Evolutionary conservation across 2,797 vertebrate genomes (phyloP), one percentile per base, ranked within the genome.

Genomic region (Triplophysa yarkandensis): DNA sequence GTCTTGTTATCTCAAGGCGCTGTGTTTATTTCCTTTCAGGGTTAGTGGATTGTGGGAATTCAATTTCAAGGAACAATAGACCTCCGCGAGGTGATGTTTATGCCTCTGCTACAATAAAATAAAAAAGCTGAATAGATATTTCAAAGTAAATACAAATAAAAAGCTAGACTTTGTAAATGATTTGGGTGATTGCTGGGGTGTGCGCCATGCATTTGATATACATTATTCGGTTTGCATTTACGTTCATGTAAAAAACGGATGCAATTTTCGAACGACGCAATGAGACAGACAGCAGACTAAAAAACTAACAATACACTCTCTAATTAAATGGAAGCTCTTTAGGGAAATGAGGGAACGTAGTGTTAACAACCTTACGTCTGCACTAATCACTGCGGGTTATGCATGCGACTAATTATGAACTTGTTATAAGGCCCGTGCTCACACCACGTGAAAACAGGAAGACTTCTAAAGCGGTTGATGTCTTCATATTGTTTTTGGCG

Each of bases 251-350:
- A 79, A n/a, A 76, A 82, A 84, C 83, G 77, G 79, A 83, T 58
- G 67, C 71, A 54, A 78, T 84, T 84, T 82, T 79, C 46, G 25
- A 79, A 77, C 58, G 62, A 68, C 58, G 76, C 46, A 76, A 63
- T 82, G 71, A 83, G 54, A 67, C 48, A 65, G 58, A 67, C 54
- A 66, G 75, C 57, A 70, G 60, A 48, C 74, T 52, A 71, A n/a
- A 80, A 77, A 77, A 72, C 76, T 58, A 85, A 85, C 73, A 83
- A 80, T 82, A 68, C 67, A 66, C 74, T 54, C 77, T 80, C 80
- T 82, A 82, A 87, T 86, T 83, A 87, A 85, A 85, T 80, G 67
- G 76, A 69, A 80, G 76, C 79, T 86, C 86, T 85, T 83, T 78
- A 69, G 83, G 84, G 86, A 84, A 83, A 84, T 80, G 81, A 69